These are phyloP conservation scores for Gobius niger DNA, from an alignment of 2,113 vertebrate genomes.

Conservation along the genomic window DNA sequence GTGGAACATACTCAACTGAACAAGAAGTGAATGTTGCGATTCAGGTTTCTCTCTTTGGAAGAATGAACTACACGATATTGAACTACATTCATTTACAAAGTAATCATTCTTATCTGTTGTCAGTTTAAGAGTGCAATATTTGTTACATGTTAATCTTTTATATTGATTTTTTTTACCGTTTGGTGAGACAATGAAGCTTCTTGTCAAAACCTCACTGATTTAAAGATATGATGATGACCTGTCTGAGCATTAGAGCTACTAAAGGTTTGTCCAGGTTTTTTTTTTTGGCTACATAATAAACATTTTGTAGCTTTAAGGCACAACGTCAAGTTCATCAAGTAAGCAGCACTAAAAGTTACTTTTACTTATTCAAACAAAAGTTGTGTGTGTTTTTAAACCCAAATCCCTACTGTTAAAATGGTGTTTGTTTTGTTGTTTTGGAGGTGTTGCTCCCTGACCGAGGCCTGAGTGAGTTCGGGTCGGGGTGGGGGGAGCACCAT, in stretches of 20 bases:
- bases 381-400: background rate
- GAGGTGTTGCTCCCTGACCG: conserved; percentile 13
- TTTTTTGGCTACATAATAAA: no score
- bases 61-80: background rate
- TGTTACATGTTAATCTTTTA: no score
- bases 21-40: conserved; percentile 30
- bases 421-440: background rate
- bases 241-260: no score
- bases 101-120: background rate
- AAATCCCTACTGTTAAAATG: background rate
- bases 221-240: background rate
- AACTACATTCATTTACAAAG: background rate
- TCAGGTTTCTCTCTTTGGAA: background rate
- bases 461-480: conserved; percentile 18
- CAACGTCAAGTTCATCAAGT: background rate
- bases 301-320: no score
- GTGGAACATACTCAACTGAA: conserved; percentile 30
- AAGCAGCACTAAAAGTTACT: background rate
- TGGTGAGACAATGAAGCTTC: no score
- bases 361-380: background rate
- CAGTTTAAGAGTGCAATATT: no score
- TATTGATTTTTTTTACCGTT: no score
- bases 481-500: background rate
- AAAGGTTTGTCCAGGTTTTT: no score
- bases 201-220: background rate